Conservation (phyloP, 2,888 invertebrate genomes). For the Volucella bombylans region DNA sequence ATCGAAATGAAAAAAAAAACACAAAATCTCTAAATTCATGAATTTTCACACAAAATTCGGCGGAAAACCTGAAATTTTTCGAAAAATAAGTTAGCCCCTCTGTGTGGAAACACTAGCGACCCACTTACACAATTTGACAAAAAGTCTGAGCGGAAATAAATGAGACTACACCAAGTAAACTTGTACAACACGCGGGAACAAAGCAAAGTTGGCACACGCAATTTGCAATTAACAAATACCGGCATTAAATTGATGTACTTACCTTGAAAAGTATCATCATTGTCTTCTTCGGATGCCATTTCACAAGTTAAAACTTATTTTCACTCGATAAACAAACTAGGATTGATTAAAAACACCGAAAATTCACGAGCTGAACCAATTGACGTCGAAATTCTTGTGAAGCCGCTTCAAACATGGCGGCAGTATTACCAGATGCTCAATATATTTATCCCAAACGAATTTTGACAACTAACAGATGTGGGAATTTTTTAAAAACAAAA, state of each 20-base stretch:
- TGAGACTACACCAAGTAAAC: slow-evolving; percentile 23
- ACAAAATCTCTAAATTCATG: slow-evolving; percentile 1
- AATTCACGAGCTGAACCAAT: slow-evolving; percentile 61
- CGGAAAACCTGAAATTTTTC: background rate
- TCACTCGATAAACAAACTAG: slow-evolving; percentile 51
- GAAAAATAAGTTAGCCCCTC: background rate
- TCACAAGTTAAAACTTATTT: slow-evolving; percentile 65
- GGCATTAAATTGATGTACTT: slow-evolving; percentile 82
- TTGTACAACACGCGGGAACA: slow-evolving; percentile 68
- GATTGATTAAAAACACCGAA: slow-evolving; percentile 44
- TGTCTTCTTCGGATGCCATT: slow-evolving; percentile 94
- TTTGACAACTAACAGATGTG: no score
- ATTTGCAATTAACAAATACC: slow-evolving; percentile 60
- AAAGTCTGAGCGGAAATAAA: background rate
- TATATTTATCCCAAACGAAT: no score
- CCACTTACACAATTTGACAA: background rate
- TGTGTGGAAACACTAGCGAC: background rate
- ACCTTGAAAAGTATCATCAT: slow-evolving; percentile 94
- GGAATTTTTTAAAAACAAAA: no score
- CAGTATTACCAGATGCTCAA: background rate
- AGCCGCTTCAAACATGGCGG: slow-evolving; percentile 74
- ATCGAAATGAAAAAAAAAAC: slow-evolving; percentile 22
- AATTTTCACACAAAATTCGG: slow-evolving; percentile 15
- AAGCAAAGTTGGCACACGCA: slow-evolving; percentile 69
- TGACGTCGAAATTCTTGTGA: slow-evolving; percentile 62